These are phyloP conservation scores for Lucilia cuprina DNA, from an alignment of 1,140 invertebrate species.

Conservation along the genomic window DNA sequence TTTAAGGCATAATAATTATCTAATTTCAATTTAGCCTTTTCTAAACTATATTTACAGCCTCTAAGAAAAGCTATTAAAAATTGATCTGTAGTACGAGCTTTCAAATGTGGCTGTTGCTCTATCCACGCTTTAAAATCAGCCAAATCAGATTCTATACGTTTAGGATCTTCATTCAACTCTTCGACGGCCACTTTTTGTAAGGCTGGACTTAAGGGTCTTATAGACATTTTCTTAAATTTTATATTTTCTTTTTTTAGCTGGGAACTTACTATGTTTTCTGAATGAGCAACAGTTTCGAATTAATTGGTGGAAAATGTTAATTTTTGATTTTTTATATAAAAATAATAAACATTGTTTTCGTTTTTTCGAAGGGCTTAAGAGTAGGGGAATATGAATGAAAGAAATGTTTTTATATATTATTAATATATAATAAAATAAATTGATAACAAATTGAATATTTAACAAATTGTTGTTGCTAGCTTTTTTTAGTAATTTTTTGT, in stretches of 20 bases:
- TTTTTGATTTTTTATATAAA: neutral
- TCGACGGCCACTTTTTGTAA: conserved; percentile 64
- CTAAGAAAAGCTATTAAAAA: conserved; percentile 68
- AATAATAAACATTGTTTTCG: neutral
- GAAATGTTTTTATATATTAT: too few relatives aligned
- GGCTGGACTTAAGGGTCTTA: conserved; percentile 59
- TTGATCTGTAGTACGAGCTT: conserved; percentile 64
- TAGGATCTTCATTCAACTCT: conserved; percentile 68
- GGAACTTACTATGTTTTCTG: conserved; percentile 17
- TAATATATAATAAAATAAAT: too few relatives aligned
- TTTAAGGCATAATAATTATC: conserved; percentile 59
- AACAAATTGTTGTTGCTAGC: too few relatives aligned
- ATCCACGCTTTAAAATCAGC: conserved; percentile 68
- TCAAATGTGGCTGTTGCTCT: conserved; percentile 68
- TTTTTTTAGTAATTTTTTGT: neutral
- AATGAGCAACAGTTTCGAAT: neutral
- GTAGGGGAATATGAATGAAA: too few relatives aligned
- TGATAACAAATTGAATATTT: too few relatives aligned
- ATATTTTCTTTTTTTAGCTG: conserved; percentile 22
- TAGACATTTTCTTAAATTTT: conserved; percentile 39
- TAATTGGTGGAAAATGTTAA: neutral
- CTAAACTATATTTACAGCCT: conserved; percentile 71
- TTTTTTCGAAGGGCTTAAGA: too few relatives aligned
- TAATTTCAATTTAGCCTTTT: conserved; percentile 69
- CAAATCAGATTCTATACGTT: conserved; percentile 65